Evolutionary conservation across 2,113 vertebrate species (phyloP), one percentile per base, ranked within the genome.

Genomic region (Ctenomys sociabilis): DNA sequence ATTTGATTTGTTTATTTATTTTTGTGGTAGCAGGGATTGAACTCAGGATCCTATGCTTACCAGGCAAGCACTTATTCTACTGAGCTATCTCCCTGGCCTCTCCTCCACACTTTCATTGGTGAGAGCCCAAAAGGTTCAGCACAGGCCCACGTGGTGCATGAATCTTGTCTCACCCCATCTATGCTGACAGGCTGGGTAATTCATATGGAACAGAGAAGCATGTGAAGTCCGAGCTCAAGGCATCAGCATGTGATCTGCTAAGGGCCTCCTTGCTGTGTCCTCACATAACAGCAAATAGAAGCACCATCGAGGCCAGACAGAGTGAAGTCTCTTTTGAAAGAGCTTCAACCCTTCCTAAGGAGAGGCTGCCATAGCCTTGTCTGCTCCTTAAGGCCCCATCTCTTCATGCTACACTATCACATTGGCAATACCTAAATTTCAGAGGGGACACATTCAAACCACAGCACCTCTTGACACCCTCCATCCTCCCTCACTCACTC

Each of bases 111-210:
- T 83, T 30, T 45, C n/a, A 94, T 73, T 5, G 13, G 59, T 14
- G 2, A 72, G 45, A 64, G 45, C 26, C 37, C 4, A 40, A 7
- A 9, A 83, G 24, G 1, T 24, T 7, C 2, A 0, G 19, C 11
- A 3, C 9, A 16, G 30, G 28, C 84, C 19, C 19, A 17, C 45
- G 35, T 73, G 54, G 9, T 16, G 8, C 9, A 0, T 0, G 7
- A 30, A 13, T 30, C 37, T 59, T 30, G 17, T 73, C 52, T 73
- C 57, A 19, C 14, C 40, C 26, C 26, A 14, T 63, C 28, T 61
- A 37, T 40, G 57, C 57, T 40, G 57, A 59, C n/a, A 52, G 28
- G 30, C 61, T 17, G 37, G 30, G 28, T 72, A 72, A 70, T 70
- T 9, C 11, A n/a, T 35, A 45, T 22, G 54, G 49, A 83, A 64